Conservation (phyloP, 2,888 invertebrate species). For the Coleophora deauratella region DNA sequence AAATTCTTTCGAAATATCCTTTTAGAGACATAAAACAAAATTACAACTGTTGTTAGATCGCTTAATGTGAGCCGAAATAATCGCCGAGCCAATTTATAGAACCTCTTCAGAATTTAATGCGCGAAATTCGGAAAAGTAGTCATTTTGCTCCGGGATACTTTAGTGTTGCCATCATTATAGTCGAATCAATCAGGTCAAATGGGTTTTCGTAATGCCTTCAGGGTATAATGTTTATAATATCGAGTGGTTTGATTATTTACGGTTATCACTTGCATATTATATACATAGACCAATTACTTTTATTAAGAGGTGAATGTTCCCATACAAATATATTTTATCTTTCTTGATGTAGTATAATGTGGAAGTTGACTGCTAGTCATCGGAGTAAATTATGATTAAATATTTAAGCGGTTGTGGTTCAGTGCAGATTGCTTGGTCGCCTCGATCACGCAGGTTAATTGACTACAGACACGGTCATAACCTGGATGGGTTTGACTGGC, state of each 20-base stretch:
- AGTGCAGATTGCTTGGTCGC: too few relatives aligned
- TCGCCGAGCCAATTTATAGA: conserved; percentile 53
- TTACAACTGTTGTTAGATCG: conserved; percentile 31
- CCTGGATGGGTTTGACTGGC: too few relatives aligned
- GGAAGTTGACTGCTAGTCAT: too few relatives aligned
- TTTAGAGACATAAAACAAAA: conserved; percentile 43
- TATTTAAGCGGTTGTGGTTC: too few relatives aligned
- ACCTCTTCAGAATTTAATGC: conserved; percentile 45
- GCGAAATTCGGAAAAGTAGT: conserved; percentile 52
- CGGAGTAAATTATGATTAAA: too few relatives aligned
- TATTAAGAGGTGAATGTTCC: too few relatives aligned
- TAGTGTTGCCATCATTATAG: conserved; percentile 49
- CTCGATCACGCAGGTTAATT: too few relatives aligned
- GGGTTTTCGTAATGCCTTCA: conserved; percentile 38
- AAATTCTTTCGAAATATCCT: conserved; percentile 23
- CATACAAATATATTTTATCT: too few relatives aligned
- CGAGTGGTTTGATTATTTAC: conserved; percentile 44
- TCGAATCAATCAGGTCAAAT: conserved; percentile 54
- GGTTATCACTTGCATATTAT: conserved; percentile 37
- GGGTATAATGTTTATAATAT: conserved; percentile 27
- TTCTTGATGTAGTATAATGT: too few relatives aligned
- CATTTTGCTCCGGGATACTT: conserved; percentile 49
- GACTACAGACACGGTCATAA: too few relatives aligned
- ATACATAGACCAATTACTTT: too few relatives aligned
- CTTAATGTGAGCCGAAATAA: conserved; percentile 47